A percentile compares a stretch with the other conserved stretches of the same genome.
Conservation (phyloP, 2,888 invertebrate species). For the Chloromyia formosa region DNA sequence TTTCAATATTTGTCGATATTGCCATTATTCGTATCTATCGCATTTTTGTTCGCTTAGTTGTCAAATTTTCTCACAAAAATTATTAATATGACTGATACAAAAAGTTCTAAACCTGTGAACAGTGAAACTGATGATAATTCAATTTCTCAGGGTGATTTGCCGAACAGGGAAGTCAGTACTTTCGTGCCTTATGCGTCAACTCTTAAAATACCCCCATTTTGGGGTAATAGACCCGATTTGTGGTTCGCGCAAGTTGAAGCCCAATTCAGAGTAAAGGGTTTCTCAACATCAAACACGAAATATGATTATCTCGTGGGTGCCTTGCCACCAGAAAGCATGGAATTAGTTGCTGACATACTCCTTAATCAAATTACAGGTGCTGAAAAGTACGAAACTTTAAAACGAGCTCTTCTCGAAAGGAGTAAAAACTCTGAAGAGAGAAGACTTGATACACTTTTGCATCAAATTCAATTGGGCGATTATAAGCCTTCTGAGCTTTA, state of each 20-base stretch:
- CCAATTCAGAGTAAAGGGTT: slow-evolving; percentile 37
- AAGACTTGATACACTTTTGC: slow-evolving; percentile 13
- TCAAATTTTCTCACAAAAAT: no score
- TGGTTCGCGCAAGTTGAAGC: slow-evolving; percentile 37
- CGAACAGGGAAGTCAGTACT: not conserved
- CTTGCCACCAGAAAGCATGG: slow-evolving; percentile 32
- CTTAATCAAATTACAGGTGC: slow-evolving; percentile 14
- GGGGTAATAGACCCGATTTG: slow-evolving; percentile 35
- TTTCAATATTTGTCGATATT: no score
- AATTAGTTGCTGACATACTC: slow-evolving; percentile 36
- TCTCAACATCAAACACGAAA: slow-evolving; percentile 36
- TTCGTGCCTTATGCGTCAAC: not conserved
- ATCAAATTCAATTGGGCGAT: no score
- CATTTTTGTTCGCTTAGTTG: no score
- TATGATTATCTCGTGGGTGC: slow-evolving; percentile 41
- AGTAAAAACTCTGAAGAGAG: slow-evolving; percentile 39
- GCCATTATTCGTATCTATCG: no score
- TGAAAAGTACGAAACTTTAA: slow-evolving; percentile 35
- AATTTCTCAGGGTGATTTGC: not conserved
- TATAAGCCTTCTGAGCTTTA: not conserved
- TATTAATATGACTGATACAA: no score
- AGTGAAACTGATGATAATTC: not conserved
- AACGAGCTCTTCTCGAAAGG: slow-evolving; percentile 6
- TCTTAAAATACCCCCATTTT: slow-evolving; percentile 25
- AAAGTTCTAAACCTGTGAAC: no score